phyloP scores from a whole-genome alignment of 1,140 invertebrate species.

The Pseudomyrmex pallidus region DNA sequence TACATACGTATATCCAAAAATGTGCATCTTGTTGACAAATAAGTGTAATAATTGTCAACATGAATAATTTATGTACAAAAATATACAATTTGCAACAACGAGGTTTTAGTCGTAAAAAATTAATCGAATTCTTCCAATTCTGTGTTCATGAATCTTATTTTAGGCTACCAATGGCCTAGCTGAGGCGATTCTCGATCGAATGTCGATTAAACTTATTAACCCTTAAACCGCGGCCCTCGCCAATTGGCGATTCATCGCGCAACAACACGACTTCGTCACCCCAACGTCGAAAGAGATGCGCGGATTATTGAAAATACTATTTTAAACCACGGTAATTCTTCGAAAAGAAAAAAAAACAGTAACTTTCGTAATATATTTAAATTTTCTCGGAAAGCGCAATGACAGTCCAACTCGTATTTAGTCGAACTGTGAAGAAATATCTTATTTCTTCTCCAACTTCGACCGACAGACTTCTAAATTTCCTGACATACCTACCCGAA shows the following conservation, averaged over 20 bases:
- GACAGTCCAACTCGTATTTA: not conserved
- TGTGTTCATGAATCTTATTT: not conserved
- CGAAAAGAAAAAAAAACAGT: not conserved
- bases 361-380: not conserved
- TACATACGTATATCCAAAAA: not conserved
- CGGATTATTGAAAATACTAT: conserved; percentile 17
- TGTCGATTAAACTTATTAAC: conserved; percentile 54
- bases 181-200: conserved; percentile 41
- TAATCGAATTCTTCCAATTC: not conserved
- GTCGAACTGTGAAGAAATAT: conserved; percentile 5
- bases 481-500: conserved; percentile 26
- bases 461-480: not conserved
- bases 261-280: conserved; percentile 19
- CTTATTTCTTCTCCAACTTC: not conserved
- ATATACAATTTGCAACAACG: too few relatives aligned
- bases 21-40: too few relatives aligned
- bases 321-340: not conserved
- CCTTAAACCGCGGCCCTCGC: conserved; percentile 17
- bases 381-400: not conserved
- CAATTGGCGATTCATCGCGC: conserved; percentile 41
- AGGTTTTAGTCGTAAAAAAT: not conserved
- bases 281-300: not conserved
- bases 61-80: too few relatives aligned
- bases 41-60: too few relatives aligned
- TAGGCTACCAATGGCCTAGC: conserved; percentile 28